A percentile compares a stretch with the other conserved stretches of the same genome.
phyloP scores from a whole-genome alignment of 2,888 invertebrate genomes.

The Protonemura montana region DNA sequence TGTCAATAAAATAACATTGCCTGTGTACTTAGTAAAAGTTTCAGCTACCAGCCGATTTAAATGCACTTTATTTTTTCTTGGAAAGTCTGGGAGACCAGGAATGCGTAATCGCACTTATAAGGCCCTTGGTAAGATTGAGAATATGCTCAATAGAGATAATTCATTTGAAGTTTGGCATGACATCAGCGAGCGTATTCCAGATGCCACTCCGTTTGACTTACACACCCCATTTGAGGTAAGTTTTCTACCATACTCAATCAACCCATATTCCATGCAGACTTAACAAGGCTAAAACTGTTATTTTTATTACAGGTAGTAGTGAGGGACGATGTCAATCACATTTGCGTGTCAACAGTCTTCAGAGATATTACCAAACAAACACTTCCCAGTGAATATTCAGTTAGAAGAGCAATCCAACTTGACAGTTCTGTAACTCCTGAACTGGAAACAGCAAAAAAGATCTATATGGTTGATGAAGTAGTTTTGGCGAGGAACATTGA shows the following conservation, averaged over 20 bases:
- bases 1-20: neutral
- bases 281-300: no score
- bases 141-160: constrained; percentile 23
- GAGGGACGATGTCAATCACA: constrained; percentile 7
- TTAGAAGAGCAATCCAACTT: neutral
- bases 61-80: neutral
- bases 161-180: constrained; percentile 35
- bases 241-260: no score
- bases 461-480: constrained; percentile 34
- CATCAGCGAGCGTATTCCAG: constrained; percentile 25
- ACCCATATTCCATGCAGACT: no score
- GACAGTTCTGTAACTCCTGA: constrained; percentile 2
- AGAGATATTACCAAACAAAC: neutral
- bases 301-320: neutral
- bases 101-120: constrained; percentile 28
- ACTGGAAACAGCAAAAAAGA: neutral
- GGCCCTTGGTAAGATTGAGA: constrained; percentile 36
- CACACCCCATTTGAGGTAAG: constrained; percentile 8
- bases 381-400: constrained; percentile 1
- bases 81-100: constrained; percentile 26
- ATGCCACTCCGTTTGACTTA: neutral
- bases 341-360: constrained; percentile 13
- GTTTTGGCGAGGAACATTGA: constrained; percentile 1
- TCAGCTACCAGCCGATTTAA: neutral
- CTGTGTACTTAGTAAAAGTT: neutral